Evolutionary conservation across 2,888 invertebrate species (phyloP).

Genomic region (Andrena praecox): DNA sequence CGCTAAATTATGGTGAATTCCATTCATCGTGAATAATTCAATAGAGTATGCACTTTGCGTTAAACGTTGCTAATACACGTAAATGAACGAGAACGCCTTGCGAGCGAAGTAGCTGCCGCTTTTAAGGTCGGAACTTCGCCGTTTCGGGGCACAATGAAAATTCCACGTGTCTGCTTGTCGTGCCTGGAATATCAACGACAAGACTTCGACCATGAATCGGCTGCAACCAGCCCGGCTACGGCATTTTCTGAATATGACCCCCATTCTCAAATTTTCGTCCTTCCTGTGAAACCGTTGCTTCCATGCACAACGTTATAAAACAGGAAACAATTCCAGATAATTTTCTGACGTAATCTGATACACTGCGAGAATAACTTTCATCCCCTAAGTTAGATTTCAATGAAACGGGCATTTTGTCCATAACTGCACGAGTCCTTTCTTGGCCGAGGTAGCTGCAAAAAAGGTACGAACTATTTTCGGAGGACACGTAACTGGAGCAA

Average conservation of each 20-base stretch:
- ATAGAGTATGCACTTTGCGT: constrained; percentile 25
- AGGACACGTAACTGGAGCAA: constrained; percentile 1
- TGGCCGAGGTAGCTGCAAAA: background rate
- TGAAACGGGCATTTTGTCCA: background rate
- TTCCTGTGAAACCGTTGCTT: background rate
- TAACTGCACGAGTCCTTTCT: background rate
- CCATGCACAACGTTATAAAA: background rate
- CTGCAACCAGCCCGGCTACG: background rate
- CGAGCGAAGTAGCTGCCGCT: constrained; percentile 14
- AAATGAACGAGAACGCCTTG: constrained; percentile 24
- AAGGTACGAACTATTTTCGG: background rate
- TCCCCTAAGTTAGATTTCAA: background rate
- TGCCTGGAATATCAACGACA: constrained; percentile 38
- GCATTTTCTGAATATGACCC: constrained; percentile 30
- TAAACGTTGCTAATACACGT: constrained; percentile 31
- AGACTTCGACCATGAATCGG: constrained; percentile 28
- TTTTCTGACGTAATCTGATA: background rate
- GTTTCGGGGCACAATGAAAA: constrained; percentile 35
- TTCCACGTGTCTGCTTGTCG: constrained; percentile 37
- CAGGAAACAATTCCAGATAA: background rate
- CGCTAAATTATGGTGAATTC: constrained; percentile 15
- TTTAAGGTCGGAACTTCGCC: constrained; percentile 40
- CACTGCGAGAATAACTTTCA: background rate
- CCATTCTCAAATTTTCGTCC: background rate
- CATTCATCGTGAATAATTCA: constrained; percentile 30